Base-by-base conservation (phyloP, 92 coral and sea anemone genomes). In the Phenganax stokvisi region DNA sequence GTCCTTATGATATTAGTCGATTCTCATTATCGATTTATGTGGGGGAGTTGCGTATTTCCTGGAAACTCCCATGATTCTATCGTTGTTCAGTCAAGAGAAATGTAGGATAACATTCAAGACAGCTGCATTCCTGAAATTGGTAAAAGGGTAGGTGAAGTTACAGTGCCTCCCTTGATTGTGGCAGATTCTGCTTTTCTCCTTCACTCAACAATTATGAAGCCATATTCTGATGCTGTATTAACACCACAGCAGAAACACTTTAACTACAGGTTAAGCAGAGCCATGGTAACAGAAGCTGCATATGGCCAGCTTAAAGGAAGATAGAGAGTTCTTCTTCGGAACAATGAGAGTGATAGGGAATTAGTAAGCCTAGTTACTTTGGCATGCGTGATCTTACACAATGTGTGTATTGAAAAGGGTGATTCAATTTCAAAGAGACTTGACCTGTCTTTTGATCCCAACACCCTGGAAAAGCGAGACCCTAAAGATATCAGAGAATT, bases 401-500 rank as follows among this genome's bases (percentile, higher is more conserved):
- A 86, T 61, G 74, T 86, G 27, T 86, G 84, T 63, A 87, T 87
- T 13, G 87, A 64, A 10, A 51, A 80, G 64, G 85, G 87, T 29
- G 87, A 84, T 68, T 57, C 82, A 5, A 29, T 80, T 51, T 79
- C 87, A 27, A 87, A 57, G 71, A 87, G 83, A 85, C 90, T 90
- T 56, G 89, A 87, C 60, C 77, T 83, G 25, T 81, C 90, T 59
- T 60, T 85, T 79, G 89, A 85, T 63, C 89, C 89, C 80, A 63
- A 70, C 59, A 90, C 77, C 27, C 85, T 82, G 68, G 93, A 86
- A 66, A 85, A 73, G 80, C 76, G 93, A 84, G 72, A 79, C 85
- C 37, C 47, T 37, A 37, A 37, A 37, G 47, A 1, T 2, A 37
- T 37, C 47, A 37, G 47, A 84, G 81, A 87, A 81, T 54, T 89